phyloP scores from a whole-genome alignment of 2,797 vertebrate genomes.

The Mus spretus region DNA sequence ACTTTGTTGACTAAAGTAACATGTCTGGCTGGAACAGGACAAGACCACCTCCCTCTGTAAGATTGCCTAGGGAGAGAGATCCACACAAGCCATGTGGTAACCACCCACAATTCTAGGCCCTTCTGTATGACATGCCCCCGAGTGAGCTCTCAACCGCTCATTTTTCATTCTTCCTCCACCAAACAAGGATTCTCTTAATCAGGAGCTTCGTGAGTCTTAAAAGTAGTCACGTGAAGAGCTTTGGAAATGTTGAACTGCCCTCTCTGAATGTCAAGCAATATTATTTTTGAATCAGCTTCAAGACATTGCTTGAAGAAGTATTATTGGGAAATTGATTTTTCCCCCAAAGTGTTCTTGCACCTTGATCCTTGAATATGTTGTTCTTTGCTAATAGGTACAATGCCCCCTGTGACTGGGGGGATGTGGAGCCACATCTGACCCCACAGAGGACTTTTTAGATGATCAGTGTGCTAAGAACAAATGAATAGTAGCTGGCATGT shows the following conservation, averaged over 20 bases:
- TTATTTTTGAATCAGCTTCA: constrained; percentile 34
- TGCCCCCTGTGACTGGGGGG: fast-evolving
- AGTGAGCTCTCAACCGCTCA: fast-evolving
- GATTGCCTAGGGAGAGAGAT: fast-evolving
- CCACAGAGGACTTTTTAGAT: background rate
- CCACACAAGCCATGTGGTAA: background rate
- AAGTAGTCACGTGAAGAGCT: fast-evolving
- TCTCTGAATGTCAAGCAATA: background rate
- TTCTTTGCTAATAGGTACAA: fast-evolving
- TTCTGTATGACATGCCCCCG: fast-evolving
- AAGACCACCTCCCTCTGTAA: background rate
- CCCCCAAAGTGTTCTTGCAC: background rate
- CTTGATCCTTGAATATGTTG: fast-evolving
- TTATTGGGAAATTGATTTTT: background rate
- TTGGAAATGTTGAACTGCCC: background rate
- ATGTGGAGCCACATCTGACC: background rate
- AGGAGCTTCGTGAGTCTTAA: background rate
- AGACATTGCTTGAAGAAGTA: constrained; percentile 26
- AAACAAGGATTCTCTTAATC: fast-evolving
- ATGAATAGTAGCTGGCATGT: fast-evolving
- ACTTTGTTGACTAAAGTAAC: background rate
- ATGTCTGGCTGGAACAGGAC: background rate
- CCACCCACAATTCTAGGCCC: background rate
- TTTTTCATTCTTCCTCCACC: background rate
- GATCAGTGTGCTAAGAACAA: fast-evolving